phyloP scores from a whole-genome alignment of 2,888 invertebrate species.

The Xiphydria camelus region DNA sequence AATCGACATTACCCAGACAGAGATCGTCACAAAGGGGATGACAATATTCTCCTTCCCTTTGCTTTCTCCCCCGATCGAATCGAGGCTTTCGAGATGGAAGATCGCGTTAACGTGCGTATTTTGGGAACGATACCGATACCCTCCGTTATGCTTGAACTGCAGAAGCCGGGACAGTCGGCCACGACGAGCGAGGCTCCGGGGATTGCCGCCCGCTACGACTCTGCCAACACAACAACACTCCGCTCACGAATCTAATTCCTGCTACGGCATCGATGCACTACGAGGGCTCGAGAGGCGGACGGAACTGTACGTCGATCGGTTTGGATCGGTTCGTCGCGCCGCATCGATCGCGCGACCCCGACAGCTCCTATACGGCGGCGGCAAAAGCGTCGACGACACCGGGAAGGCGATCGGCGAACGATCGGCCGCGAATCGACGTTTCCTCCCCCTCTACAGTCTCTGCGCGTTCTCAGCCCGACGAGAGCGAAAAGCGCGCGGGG shows the following conservation, averaged over 20 bases:
- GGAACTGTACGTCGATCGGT: slow-evolving; percentile 26
- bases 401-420: too few relatives aligned
- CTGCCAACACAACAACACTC: slow-evolving; percentile 57
- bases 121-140: slow-evolving; percentile 71
- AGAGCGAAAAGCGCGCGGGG: neutral
- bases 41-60: too few relatives aligned
- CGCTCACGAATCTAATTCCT: slow-evolving; percentile 55
- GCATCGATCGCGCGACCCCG: too few relatives aligned
- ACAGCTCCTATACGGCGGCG: too few relatives aligned
- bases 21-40: too few relatives aligned
- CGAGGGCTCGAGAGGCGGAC: slow-evolving; percentile 46
- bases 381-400: too few relatives aligned
- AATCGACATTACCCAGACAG: too few relatives aligned
- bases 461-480: too few relatives aligned
- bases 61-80: too few relatives aligned
- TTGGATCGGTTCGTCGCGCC: slow-evolving; percentile 1
- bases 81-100: too few relatives aligned
- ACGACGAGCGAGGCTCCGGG: slow-evolving; percentile 83
- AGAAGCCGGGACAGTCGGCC: slow-evolving; percentile 89
- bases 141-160: slow-evolving; percentile 86
- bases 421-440: neutral
- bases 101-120: slow-evolving; percentile 12
- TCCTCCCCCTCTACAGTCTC: too few relatives aligned
- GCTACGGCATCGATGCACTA: slow-evolving; percentile 32
- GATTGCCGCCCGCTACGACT: slow-evolving; percentile 68